Base-by-base conservation (phyloP, 2,113 vertebrate species). In the Cinclus cinclus region DNA sequence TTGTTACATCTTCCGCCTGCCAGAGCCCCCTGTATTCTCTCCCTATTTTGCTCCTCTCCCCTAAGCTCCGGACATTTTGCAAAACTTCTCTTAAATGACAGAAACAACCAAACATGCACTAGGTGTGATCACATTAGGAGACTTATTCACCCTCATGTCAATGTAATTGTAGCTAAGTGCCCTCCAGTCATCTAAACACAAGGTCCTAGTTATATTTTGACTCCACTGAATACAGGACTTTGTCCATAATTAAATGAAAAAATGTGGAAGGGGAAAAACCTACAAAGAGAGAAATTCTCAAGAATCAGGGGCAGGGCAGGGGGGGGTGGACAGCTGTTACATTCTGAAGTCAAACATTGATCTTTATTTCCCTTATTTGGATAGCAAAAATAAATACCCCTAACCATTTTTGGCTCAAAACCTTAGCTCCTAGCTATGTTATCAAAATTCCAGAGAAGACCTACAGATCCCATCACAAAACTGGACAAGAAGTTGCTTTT, bases 161-260 rank as follows among this genome's bases (percentile, higher is more conserved):
- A 67, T 65, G 82, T 90, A 94, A 90, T 63, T 47, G 75, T 78
- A 95, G 78, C 59, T 70, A 24, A 52, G 52, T 86, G 71, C 74
- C 68, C 84, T 70, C 55, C 74, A 94, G 88, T 80, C 60, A 86
- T 55, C 68, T 42, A 93, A 91, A 95, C 64, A 93, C 27, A 86
- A 88, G 47, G 39, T 78, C 42, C 35, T 83, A 59, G 24, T 63
- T 77, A 58, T 60, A 83, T 94, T 94, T 77, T 21, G 3, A 67
- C 52, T 84, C 84, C 60, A 64, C 13, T 84, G 62, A 86, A 83
- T 77, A 76, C 13, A 86, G 19, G 16, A 74, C 17, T 80, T 88
- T 63, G 35, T 80, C 47, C 37, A 17, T 49, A 88, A 92, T 71
- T 76, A 83, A 69, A 83, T 52, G 30, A 81, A 93, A 76, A 88